Conservation (phyloP, 1,140 invertebrate genomes). For the Nomia melanderi region DNA sequence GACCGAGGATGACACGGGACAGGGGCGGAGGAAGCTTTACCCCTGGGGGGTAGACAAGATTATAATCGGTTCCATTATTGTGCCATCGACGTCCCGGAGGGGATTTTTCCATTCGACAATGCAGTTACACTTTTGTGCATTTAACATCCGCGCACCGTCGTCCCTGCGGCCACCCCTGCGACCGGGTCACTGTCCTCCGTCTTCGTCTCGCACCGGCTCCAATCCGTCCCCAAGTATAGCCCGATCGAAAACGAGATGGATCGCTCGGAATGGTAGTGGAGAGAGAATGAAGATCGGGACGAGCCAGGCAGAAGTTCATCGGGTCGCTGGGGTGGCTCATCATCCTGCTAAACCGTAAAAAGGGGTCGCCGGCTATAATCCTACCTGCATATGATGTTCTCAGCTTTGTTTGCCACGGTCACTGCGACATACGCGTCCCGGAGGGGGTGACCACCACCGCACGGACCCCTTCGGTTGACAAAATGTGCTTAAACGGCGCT, state of each 20-base stretch:
- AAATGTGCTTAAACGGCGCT: slow-evolving; percentile 63
- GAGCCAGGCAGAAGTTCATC: slow-evolving; percentile 37
- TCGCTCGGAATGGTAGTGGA: neutral
- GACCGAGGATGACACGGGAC: slow-evolving; percentile 39
- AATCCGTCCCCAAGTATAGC: neutral
- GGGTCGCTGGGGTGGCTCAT: slow-evolving; percentile 53
- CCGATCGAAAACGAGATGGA: slow-evolving; percentile 36
- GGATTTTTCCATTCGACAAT: slow-evolving; percentile 79
- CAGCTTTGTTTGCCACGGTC: slow-evolving; percentile 63
- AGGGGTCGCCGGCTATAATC: slow-evolving; percentile 77
- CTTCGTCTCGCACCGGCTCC: neutral
- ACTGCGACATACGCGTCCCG: slow-evolving; percentile 54
- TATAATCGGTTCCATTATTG: slow-evolving; percentile 82
- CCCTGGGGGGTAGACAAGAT: slow-evolving; percentile 81
- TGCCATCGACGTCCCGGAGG: slow-evolving; percentile 80
- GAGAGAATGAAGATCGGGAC: slow-evolving; percentile 29
- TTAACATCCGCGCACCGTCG: slow-evolving; percentile 74
- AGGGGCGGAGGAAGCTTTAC: slow-evolving; percentile 1
- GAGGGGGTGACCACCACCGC: neutral
- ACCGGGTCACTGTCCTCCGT: neutral
- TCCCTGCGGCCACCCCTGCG: neutral
- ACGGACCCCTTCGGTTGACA: slow-evolving; percentile 30
- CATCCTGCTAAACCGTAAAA: slow-evolving; percentile 72
- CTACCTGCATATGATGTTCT: slow-evolving; percentile 81
- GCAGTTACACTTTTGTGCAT: slow-evolving; percentile 80